Percentiles rank a stretch among this genome's conserved stretches.
Conservation (phyloP, 2,113 vertebrate species). For the Pampusana beccarii region DNA sequence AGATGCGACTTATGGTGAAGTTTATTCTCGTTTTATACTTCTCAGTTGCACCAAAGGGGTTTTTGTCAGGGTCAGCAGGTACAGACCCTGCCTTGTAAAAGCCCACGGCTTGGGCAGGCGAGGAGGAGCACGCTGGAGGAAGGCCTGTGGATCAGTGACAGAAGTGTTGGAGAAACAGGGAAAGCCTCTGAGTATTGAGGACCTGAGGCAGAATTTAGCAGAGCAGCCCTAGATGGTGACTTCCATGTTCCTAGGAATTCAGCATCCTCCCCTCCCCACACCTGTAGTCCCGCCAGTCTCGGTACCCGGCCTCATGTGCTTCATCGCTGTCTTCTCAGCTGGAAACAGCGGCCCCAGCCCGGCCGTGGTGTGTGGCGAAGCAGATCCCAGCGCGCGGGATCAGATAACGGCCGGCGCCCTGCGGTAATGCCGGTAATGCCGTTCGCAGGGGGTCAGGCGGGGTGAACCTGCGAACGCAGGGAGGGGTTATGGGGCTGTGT, state of each 20-base stretch:
- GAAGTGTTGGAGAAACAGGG: background rate
- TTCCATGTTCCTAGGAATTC: background rate
- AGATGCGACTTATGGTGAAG: background rate
- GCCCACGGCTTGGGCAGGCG: background rate
- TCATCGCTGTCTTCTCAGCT: background rate
- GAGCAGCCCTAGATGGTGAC: background rate
- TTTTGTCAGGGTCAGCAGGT: background rate
- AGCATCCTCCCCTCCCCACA: background rate
- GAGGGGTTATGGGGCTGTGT: accelerated
- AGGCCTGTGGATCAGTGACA: background rate
- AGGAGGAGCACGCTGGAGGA: background rate
- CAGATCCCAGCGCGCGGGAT: background rate
- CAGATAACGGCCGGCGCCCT: background rate
- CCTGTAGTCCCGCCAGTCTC: background rate
- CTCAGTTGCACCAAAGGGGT: background rate
- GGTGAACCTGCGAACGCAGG: accelerated
- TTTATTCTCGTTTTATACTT: background rate
- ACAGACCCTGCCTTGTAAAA: background rate
- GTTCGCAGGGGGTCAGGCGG: background rate
- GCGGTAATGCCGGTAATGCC: accelerated
- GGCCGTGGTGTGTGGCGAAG: background rate
- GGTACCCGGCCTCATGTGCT: accelerated
- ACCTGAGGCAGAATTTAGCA: background rate
- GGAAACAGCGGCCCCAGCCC: accelerated
- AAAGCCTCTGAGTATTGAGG: background rate